A percentile compares a stretch with the other conserved stretches of the same genome.
These are phyloP conservation scores for Colinus virginianus DNA, from an alignment of 2,113 vertebrate species.

Conservation along the genomic window DNA sequence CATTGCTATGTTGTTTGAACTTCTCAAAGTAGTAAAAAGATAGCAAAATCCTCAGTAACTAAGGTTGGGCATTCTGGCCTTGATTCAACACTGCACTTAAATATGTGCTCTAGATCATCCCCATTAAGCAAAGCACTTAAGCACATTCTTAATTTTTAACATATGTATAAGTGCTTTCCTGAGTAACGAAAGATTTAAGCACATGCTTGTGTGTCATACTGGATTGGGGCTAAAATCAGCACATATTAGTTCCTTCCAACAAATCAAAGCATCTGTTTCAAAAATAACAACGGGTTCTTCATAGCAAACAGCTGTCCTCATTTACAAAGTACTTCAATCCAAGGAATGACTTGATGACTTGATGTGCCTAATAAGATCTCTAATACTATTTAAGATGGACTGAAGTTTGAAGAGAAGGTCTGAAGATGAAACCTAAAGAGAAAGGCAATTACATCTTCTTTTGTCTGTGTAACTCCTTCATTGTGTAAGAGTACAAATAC, in stretches of 20 bases:
- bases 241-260: conserved; percentile 66
- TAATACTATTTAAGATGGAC: neutral
- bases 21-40: conserved; percentile 59
- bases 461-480: neutral
- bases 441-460: neutral
- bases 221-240: conserved; percentile 63
- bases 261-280: conserved; percentile 69
- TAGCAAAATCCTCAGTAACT: conserved; percentile 44
- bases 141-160: conserved; percentile 70
- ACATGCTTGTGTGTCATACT: conserved; percentile 66
- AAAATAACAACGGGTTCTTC: conserved; percentile 69
- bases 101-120: conserved; percentile 57
- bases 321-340: conserved; percentile 36
- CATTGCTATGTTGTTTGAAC: conserved; percentile 53
- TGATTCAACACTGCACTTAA: conserved; percentile 63
- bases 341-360: conserved; percentile 23
- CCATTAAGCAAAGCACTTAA: conserved; percentile 70
- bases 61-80: conserved; percentile 48
- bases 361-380: neutral
- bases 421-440: neutral
- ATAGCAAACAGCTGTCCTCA: conserved; percentile 62
- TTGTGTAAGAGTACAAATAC: neutral
- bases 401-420: neutral
- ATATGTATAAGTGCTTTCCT: conserved; percentile 47
- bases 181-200: conserved; percentile 59